A percentile compares a stretch with the other conserved stretches of the same genome.
Evolutionary conservation across 2,888 invertebrate species (phyloP).

Genomic region (Cylloceria caligata): DNA sequence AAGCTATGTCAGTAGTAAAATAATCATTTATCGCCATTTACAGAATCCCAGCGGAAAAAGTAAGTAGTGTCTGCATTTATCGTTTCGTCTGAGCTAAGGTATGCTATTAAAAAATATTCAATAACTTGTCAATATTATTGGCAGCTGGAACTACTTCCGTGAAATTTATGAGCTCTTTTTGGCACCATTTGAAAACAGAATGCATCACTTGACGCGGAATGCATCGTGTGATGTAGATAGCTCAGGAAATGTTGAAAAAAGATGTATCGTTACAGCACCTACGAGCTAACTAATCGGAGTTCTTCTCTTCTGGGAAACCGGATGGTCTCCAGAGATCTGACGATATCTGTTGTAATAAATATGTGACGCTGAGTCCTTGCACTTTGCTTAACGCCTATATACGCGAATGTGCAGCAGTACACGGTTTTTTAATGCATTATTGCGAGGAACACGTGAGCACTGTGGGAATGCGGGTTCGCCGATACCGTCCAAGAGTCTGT

Average conservation of each 20-base stretch:
- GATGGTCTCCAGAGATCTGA: conserved; percentile 36
- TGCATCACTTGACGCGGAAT: neutral
- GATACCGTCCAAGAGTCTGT: conserved; percentile 68
- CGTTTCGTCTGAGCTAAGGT: no score
- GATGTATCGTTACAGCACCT: neutral
- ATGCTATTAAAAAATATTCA: no score
- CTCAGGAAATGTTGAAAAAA: neutral
- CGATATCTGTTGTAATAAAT: conserved; percentile 37
- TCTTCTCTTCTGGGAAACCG: conserved; percentile 32
- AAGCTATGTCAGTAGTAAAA: neutral
- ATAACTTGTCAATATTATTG: no score
- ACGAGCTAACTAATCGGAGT: neutral
- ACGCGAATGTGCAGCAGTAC: conserved; percentile 22
- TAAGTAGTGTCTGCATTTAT: neutral
- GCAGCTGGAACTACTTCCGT: no score
- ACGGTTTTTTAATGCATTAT: conserved; percentile 50
- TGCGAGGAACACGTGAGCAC: conserved; percentile 51
- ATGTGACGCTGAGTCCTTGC: conserved; percentile 64
- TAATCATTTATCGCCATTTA: neutral
- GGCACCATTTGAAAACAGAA: no score
- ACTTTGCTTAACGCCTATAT: conserved; percentile 54
- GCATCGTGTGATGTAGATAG: neutral
- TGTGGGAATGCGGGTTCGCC: conserved; percentile 74
- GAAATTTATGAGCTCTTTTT: no score
- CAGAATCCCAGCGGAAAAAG: neutral